Base-by-base conservation (phyloP, 1,140 invertebrate genomes). In the Calycopis cecrops region DNA sequence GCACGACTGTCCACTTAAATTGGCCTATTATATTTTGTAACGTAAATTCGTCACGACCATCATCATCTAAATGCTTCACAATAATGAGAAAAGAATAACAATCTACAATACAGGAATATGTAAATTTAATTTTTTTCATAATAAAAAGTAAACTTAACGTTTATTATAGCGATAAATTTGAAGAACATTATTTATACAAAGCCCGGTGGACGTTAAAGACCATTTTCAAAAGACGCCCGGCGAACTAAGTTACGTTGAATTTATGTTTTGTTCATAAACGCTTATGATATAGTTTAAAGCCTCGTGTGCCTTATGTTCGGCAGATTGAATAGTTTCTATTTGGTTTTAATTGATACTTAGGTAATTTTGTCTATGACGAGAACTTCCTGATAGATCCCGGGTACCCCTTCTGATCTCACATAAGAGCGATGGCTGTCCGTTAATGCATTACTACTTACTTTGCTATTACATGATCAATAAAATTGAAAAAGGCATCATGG, bases 101-200 rank as follows among this genome's bases (percentile, higher is more conserved):
- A 42, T 28, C 2, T 28, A 28, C 21, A 35, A 52, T 44, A 17
- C 60, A 51, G 64, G 64, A 70, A 70, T 70, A 62, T 58, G 59
- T 65, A 69, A n/a, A n/a, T n/a, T 55, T 71, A 6, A n/a, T n/a
- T 69, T 67, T 74, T 77, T 79, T 76, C 75, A 79, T 81, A 81
- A 28, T 72, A 76, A 76, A 85, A 81, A 76, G 73, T 67, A 71
- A 66, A 69, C 69, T 71, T 61, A 71, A 74, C 82, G 79, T 83
- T 85, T 79, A 85, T 83, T 83, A 76, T 71, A 62, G 71, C 76
- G 64, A 81, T 85, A 83, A 85, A 85, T 85, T 85, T 71, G 67
- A 69, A 70, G 70, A 80, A 81, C 82, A 83, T 81, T 85, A 85
- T 83, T 83, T 80, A 79, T 75, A 76, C 74, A 85, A 85, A 85